Percentiles rank a stretch among this genome's conserved stretches.
Evolutionary conservation across 1,140 invertebrate species (phyloP).

Genomic region (Cydia strobilella): DNA sequence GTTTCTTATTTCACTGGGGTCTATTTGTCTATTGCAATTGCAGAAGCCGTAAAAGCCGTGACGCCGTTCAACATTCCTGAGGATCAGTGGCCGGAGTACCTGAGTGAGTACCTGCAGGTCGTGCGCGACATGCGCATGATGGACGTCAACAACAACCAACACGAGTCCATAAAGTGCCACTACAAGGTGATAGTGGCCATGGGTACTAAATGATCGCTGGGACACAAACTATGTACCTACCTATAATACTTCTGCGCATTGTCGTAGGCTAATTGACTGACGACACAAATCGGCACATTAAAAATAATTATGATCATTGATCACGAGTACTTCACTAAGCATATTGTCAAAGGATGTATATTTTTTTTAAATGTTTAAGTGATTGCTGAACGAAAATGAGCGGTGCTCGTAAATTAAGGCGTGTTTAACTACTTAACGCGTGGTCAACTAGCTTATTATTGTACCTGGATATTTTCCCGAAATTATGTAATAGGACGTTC

Average conservation of each 20-base stretch:
- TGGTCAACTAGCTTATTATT: not conserved
- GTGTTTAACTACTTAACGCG: not conserved
- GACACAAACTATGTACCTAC: too few relatives aligned
- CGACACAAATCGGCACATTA: not conserved
- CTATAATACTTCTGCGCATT: too few relatives aligned
- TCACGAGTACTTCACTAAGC: too few relatives aligned
- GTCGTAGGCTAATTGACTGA: slow-evolving; percentile 1
- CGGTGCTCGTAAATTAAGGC: not conserved
- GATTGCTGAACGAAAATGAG: too few relatives aligned
- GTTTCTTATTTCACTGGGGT: too few relatives aligned
- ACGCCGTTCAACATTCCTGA: slow-evolving; percentile 89
- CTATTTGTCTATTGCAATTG: slow-evolving; percentile 56
- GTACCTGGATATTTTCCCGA: not conserved
- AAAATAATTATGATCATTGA: too few relatives aligned
- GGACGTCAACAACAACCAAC: slow-evolving; percentile 65
- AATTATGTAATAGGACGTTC: not conserved
- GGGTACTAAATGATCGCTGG: slow-evolving; percentile 62
- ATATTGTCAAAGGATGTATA: too few relatives aligned
- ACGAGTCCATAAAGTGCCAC: slow-evolving; percentile 64
- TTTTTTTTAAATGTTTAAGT: too few relatives aligned
- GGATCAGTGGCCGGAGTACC: slow-evolving; percentile 83
- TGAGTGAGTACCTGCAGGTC: slow-evolving; percentile 80
- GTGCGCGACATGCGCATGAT: slow-evolving; percentile 76
- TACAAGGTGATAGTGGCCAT: slow-evolving; percentile 82
- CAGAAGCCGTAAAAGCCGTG: slow-evolving; percentile 86